Evolutionary conservation across 2,888 invertebrate species (phyloP).

Genomic region (Didymodactylos carnosus): DNA sequence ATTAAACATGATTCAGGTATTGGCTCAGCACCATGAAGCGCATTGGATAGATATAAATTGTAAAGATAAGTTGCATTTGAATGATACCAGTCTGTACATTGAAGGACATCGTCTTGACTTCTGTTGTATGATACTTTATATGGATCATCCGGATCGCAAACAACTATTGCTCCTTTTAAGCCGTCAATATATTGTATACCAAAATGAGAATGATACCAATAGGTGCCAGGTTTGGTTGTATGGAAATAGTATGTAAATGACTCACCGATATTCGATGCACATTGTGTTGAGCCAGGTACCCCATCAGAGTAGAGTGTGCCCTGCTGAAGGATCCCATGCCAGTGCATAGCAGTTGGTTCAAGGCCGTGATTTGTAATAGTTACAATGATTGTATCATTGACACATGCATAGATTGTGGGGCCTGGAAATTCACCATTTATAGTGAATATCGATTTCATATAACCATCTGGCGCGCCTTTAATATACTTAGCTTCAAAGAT

Average conservation of each 20-base stretch:
- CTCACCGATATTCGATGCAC: slow-evolving; percentile 54
- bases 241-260: slow-evolving; percentile 62
- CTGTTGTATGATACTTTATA: background rate
- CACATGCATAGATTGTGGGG: slow-evolving; percentile 47
- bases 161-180: background rate
- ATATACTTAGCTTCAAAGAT: no score
- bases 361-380: slow-evolving; percentile 57
- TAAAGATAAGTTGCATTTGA: background rate
- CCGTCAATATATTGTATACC: background rate
- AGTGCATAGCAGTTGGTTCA: slow-evolving; percentile 66
- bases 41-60: background rate
- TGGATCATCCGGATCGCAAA: background rate
- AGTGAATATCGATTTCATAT: background rate
- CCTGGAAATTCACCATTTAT: background rate
- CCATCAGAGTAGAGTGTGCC: slow-evolving; percentile 68
- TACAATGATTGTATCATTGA: slow-evolving; percentile 58
- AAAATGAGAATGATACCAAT: slow-evolving; percentile 71
- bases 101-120: background rate
- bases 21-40: no score
- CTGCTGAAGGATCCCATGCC: slow-evolving; percentile 68
- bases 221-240: slow-evolving; percentile 55
- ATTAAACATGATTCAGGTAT: background rate
- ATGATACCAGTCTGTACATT: background rate
- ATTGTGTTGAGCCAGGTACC: slow-evolving; percentile 63
- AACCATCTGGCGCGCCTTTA: background rate